Evolutionary conservation across 1,140 invertebrate species (phyloP).

Genomic region (Octopus bimaculoides): DNA sequence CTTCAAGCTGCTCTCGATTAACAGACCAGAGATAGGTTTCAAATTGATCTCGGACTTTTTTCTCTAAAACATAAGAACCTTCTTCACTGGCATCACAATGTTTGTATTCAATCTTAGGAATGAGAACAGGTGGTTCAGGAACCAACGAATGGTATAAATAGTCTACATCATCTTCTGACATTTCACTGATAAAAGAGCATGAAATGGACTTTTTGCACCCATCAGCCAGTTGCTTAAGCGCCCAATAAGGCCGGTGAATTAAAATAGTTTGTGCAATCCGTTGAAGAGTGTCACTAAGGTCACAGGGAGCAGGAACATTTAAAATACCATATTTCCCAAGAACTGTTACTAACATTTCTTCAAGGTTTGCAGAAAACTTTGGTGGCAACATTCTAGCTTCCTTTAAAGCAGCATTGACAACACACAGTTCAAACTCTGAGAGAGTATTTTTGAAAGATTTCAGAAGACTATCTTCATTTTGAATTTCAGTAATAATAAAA

Average conservation of each 20-base stretch:
- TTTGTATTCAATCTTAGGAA: background rate
- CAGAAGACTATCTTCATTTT: constrained; percentile 17
- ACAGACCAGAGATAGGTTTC: constrained; percentile 4
- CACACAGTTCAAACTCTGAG: constrained; percentile 20
- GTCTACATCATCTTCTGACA: background rate
- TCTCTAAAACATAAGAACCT: background rate
- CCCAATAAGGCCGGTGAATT: constrained; percentile 21
- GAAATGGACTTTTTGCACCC: constrained; percentile 2
- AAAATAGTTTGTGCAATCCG: constrained; percentile 20
- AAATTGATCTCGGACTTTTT: background rate
- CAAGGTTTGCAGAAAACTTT: constrained; percentile 18
- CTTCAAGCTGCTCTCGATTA: background rate
- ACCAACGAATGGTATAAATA: background rate
- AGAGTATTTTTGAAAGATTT: constrained; percentile 22
- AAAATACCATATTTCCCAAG: constrained; percentile 22
- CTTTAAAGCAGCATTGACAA: constrained; percentile 17
- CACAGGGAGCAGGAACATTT: constrained; percentile 16
- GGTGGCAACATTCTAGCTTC: constrained; percentile 17
- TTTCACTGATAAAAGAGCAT: background rate
- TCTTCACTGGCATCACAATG: constrained; percentile 3
- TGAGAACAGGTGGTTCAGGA: constrained; percentile 1
- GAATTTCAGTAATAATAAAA: constrained; percentile 13
- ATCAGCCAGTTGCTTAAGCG: constrained; percentile 18
- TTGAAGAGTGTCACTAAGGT: constrained; percentile 14
- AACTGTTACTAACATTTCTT: constrained; percentile 19